Percentiles rank a stretch among this genome's conserved stretches.
Evolutionary conservation across 1,140 invertebrate species (phyloP).

Genomic region (Hirudo medicinalis): DNA sequence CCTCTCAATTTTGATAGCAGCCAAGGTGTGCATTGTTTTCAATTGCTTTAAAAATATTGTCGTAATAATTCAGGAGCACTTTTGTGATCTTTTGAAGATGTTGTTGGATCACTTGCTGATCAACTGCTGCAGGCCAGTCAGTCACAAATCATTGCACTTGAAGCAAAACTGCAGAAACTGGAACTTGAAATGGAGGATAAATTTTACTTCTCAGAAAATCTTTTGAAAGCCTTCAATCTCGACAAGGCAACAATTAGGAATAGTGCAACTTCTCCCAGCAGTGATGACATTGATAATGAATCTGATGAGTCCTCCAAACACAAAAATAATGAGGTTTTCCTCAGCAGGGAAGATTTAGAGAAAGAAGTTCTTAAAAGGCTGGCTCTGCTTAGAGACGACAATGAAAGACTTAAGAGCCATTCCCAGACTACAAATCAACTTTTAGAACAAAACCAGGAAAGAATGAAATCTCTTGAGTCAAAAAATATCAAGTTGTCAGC

Average conservation of each 20-base stretch:
- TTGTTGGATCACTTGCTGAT: not conserved
- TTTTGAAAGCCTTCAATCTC: not conserved
- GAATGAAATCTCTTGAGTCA: not conserved
- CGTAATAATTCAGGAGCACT: not conserved
- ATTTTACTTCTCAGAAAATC: not conserved
- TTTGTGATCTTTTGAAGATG: not conserved
- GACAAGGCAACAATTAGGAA: not conserved
- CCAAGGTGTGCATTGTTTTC: not conserved
- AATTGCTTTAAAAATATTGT: not conserved
- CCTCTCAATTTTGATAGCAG: not conserved
- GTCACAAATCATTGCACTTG: constrained; percentile 5
- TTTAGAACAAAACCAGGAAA: not conserved
- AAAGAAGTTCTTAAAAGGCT: not conserved
- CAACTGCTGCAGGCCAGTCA: constrained; percentile 11
- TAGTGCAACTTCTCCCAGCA: not conserved
- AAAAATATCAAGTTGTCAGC: not conserved
- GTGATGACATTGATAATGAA: not conserved
- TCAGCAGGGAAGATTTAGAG: not conserved
- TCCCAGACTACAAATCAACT: not conserved
- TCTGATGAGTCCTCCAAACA: not conserved
- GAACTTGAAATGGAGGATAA: not conserved
- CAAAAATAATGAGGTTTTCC: too few relatives aligned
- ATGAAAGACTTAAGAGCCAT: not conserved
- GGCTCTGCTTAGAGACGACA: not conserved
- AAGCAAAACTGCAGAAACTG: constrained; percentile 8